Evolutionary conservation across 2,888 invertebrate species (phyloP).

Genomic region (Sthenelais limicola): DNA sequence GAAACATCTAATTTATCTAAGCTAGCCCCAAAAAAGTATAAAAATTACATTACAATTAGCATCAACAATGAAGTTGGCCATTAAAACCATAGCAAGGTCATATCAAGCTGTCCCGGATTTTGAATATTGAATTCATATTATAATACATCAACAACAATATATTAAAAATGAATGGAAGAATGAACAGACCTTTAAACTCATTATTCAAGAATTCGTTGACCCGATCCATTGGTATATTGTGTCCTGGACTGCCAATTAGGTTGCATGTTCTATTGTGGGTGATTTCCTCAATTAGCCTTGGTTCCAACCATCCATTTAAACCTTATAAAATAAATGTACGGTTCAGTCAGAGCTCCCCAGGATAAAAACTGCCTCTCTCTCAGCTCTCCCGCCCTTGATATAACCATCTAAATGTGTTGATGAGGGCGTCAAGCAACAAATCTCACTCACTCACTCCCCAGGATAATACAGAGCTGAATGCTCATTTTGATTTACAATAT

Average conservation of each 20-base stretch:
- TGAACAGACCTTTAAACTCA: conserved; percentile 27
- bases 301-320: conserved; percentile 5
- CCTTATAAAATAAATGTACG: neutral
- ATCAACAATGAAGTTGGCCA: neutral
- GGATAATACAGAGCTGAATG: no score
- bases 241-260: conserved; percentile 13
- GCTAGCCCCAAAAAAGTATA: no score
- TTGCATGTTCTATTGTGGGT: conserved; percentile 27
- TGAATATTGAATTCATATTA: neutral
- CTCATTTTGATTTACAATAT: neutral
- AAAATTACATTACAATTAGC: neutral
- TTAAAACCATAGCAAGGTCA: neutral
- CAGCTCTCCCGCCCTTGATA: no score
- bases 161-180: no score
- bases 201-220: conserved; percentile 29
- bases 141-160: no score
- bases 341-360: neutral
- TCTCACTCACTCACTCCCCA: no score
- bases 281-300: conserved; percentile 15
- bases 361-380: no score
- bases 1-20: neutral
- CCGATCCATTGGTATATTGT: conserved; percentile 30
- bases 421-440: no score
- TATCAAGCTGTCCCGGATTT: neutral
- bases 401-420: no score